Base-by-base conservation (phyloP, 2,797 vertebrate species). In the Clarias pachynema region DNA sequence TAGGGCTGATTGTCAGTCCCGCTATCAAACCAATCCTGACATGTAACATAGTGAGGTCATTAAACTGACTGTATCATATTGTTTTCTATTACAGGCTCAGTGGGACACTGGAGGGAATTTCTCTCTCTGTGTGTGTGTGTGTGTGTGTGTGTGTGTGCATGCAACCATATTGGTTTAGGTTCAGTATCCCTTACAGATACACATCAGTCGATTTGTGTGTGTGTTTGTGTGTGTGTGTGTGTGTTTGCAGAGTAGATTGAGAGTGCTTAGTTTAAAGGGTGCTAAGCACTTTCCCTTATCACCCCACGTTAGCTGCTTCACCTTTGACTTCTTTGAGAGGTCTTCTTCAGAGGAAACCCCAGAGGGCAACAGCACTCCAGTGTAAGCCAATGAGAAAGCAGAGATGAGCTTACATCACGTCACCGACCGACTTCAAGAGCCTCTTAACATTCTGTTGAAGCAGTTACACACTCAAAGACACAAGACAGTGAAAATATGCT, bases 281-380 rank as follows among this genome's bases (percentile, higher is more conserved):
- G 56, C 88, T 90, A 89, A 91, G 86, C 90, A 88, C 88, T 91
- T 92, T 91, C 90, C 90, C 91, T 91, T 90, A 92, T 93, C 91
- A 88, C 84, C 79, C 69, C 62, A 81, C 84, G 92, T 90, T 88
- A 89, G 82, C 86, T 87, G 82, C 88, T 85, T 87, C 85, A 92
- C 91, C 92, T 91, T 83, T 92, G 91, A 92, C 89, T 85, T 83
- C 49, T 68, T 60, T 84, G 81, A 89, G 85, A 89, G 87, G 80
- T 83, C 88, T 79, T 84, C 62, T 89, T 88, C 81, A 83, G 85
- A 85, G 79, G 37, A 87, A 81, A 72, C 83, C 83, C 78, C 65
- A 53, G 84, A 84, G 83, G 70, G 69, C 84, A 79, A 86, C 83
- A 82, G 53, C 83, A 72, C 82, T 70, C 66, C 81, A 86, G 78